phyloP scores from a whole-genome alignment of 1,140 invertebrate species.

The Cyrtorhinus lividipennis region DNA sequence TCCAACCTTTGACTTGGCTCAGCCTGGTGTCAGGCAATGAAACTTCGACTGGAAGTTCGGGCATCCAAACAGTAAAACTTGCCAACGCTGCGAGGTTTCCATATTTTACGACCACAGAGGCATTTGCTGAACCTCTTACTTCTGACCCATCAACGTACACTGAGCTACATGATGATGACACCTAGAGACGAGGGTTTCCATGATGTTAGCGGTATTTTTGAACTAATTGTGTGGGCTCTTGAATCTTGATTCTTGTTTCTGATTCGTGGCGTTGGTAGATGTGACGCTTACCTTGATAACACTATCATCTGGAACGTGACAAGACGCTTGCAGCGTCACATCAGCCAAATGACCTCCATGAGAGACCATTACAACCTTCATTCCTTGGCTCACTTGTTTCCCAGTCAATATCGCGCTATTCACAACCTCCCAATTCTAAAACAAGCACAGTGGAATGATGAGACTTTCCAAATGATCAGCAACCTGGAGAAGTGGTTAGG shows the following conservation, averaged over 20 bases:
- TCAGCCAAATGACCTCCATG: slow-evolving; percentile 86
- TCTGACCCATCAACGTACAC: slow-evolving; percentile 95
- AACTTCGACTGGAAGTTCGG: slow-evolving; percentile 82
- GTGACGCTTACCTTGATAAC: slow-evolving; percentile 88
- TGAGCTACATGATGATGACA: slow-evolving; percentile 88
- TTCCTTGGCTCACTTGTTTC: slow-evolving; percentile 79
- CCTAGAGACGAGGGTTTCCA: slow-evolving; percentile 45
- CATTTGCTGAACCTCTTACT: slow-evolving; percentile 84
- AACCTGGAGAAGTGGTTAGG: background rate
- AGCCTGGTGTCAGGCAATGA: slow-evolving; percentile 74
- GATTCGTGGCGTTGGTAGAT: too few species aligned
- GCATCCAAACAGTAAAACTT: slow-evolving; percentile 91
- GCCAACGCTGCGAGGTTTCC: slow-evolving; percentile 77
- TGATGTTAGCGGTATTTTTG: too few species aligned
- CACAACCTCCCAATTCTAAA: slow-evolving; percentile 84
- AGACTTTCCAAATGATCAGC: background rate
- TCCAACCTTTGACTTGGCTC: slow-evolving; percentile 78
- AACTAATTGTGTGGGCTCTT: too few species aligned
- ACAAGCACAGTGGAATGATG: slow-evolving; percentile 24
- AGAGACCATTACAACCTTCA: slow-evolving; percentile 90
- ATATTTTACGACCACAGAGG: slow-evolving; percentile 85
- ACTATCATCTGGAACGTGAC: slow-evolving; percentile 87
- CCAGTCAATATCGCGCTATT: slow-evolving; percentile 93
- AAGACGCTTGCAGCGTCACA: slow-evolving; percentile 88
- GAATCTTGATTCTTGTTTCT: too few species aligned